Conservation (phyloP, 2,113 vertebrate species). For the Accipiter cooperii region DNA sequence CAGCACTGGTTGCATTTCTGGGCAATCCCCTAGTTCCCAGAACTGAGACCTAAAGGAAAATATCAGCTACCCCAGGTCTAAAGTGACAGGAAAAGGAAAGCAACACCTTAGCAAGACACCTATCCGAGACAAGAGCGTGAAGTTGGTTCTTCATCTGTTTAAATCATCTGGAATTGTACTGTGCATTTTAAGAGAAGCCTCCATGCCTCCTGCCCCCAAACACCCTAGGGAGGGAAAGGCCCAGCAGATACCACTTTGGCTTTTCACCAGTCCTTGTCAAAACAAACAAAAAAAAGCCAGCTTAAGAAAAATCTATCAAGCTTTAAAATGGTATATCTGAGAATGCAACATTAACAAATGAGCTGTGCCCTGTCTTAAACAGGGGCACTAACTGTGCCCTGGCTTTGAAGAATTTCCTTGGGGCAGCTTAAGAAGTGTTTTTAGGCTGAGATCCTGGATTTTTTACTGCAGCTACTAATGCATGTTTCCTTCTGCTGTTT, state of each 20-base stretch:
- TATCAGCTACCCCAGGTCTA: not conserved
- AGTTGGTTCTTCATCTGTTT: not conserved
- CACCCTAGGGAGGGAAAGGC: not conserved
- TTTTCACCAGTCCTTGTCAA: not conserved
- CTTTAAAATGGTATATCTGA: not conserved
- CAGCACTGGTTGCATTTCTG: not conserved
- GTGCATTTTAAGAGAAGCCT: not conserved
- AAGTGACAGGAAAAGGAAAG: not conserved
- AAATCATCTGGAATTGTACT: not conserved
- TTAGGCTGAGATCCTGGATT: not conserved
- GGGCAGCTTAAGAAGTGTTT: not conserved
- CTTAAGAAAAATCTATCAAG: not conserved
- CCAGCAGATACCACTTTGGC: not conserved
- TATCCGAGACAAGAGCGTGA: not conserved
- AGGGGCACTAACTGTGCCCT: not conserved
- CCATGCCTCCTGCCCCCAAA: not conserved
- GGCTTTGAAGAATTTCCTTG: not conserved
- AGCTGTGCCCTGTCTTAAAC: not conserved
- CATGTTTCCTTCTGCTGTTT: not conserved
- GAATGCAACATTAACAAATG: not conserved
- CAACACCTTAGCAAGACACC: not conserved
- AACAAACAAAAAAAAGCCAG: not conserved
- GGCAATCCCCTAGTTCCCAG: not conserved
- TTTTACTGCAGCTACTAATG: not conserved
- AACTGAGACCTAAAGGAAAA: not conserved